These are phyloP conservation scores for Suncus etruscus DNA, from an alignment of 2,113 vertebrate species.

Conservation along the genomic window DNA sequence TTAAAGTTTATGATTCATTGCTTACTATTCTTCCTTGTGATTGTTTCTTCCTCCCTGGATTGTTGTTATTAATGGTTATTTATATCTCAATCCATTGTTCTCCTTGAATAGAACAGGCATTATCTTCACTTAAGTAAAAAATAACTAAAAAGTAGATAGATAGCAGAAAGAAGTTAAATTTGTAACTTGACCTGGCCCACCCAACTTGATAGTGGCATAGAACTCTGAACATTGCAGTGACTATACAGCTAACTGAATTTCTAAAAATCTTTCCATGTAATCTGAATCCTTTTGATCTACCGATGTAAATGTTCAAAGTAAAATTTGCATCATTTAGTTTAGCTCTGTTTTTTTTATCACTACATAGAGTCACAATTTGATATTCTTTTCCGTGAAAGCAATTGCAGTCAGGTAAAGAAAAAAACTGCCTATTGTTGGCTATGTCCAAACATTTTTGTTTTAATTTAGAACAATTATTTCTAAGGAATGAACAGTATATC, in stretches of 20 bases:
- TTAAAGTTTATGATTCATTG: background rate
- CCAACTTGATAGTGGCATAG: background rate
- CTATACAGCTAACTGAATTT: background rate
- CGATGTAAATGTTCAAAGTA: background rate
- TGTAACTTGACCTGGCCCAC: background rate
- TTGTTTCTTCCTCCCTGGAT: background rate
- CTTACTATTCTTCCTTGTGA: background rate
- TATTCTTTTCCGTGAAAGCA: conserved; percentile 26
- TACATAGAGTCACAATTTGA: background rate
- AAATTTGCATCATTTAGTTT: background rate
- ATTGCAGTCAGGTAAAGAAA: background rate
- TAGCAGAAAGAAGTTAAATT: background rate
- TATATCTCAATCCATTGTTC: background rate
- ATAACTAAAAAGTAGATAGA: conserved; percentile 23
- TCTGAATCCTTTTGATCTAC: background rate
- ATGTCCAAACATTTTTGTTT: background rate
- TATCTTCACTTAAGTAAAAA: background rate
- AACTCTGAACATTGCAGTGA: conserved; percentile 23
- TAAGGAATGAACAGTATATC: background rate
- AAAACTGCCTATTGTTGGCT: background rate
- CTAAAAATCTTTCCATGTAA: conserved; percentile 15
- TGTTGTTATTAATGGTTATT: background rate
- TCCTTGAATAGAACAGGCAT: background rate
- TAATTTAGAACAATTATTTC: background rate
- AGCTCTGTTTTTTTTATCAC: background rate